Evolutionary conservation across 2,888 invertebrate species (phyloP).

Genomic region (Labia minor): DNA sequence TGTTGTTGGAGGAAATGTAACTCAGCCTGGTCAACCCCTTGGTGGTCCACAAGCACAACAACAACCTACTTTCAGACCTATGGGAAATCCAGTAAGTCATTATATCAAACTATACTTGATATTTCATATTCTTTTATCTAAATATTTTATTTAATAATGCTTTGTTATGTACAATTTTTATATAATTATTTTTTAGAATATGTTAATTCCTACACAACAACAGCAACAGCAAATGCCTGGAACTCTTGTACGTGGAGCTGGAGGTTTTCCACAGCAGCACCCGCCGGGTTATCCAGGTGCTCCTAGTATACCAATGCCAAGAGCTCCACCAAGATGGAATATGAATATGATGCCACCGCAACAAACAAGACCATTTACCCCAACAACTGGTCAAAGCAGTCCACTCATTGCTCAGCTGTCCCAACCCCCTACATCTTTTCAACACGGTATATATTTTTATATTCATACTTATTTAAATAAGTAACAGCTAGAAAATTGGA

Average conservation of each 20-base stretch:
- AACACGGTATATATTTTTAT: conserved; percentile 15
- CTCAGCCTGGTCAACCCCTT: conserved; percentile 29
- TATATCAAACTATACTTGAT: background rate
- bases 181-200: conserved; percentile 16
- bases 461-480: too few species aligned
- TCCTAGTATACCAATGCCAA: conserved; percentile 15
- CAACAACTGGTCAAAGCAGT: conserved; percentile 37
- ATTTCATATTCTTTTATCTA: conserved; percentile 14
- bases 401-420: conserved; percentile 48
- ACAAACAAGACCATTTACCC: conserved; percentile 24
- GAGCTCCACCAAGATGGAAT: conserved; percentile 45
- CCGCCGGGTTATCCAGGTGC: conserved; percentile 19
- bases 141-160: background rate
- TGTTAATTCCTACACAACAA: conserved; percentile 23
- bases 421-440: conserved; percentile 40
- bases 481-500: conserved; percentile 15
- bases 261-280: conserved; percentile 17
- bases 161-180: too few species aligned
- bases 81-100: conserved; percentile 13
- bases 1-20: conserved; percentile 33
- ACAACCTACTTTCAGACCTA: background rate
- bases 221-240: conserved; percentile 25
- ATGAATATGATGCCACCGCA: conserved; percentile 30
- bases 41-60: background rate
- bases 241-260: background rate